phyloP scores from a whole-genome alignment of 2,797 vertebrate genomes.

The Miichthys miiuy region DNA sequence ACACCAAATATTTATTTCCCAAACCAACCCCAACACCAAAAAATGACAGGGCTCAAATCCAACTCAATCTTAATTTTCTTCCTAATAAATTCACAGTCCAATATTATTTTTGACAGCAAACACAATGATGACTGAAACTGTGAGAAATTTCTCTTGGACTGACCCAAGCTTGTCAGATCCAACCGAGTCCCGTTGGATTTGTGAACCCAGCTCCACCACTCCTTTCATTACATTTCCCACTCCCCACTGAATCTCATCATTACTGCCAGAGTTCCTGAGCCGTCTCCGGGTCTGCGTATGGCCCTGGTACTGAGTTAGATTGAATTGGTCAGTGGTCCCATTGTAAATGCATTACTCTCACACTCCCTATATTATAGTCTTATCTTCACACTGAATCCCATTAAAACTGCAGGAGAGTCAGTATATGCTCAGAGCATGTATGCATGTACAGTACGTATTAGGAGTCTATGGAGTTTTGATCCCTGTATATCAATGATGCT shows the following conservation, averaged over 20 bases:
- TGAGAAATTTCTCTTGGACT: conserved; percentile 52
- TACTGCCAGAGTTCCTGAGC: conserved; percentile 74
- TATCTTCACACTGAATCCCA: conserved; percentile 76
- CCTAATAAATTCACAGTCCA: conserved; percentile 33
- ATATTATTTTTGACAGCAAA: conserved; percentile 36
- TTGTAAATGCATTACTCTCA: conserved; percentile 86
- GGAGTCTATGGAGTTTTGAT: conserved; percentile 28
- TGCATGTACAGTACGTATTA: conserved; percentile 40
- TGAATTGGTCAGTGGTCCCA: conserved; percentile 84
- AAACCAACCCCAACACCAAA: conserved; percentile 29
- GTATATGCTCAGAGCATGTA: conserved; percentile 46
- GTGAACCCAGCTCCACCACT: conserved; percentile 60
- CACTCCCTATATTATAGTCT: conserved; percentile 77
- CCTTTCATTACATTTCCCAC: conserved; percentile 79
- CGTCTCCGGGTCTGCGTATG: conserved; percentile 64
- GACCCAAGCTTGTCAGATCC: conserved; percentile 62
- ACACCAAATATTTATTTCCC: conserved; percentile 30
- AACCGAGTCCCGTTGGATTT: conserved; percentile 63
- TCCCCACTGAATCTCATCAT: conserved; percentile 81
- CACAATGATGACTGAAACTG: conserved; percentile 19
- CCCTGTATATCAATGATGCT: conserved; percentile 26
- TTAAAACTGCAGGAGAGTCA: conserved; percentile 66
- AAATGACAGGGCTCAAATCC: conserved; percentile 4
- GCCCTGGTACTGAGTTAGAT: conserved; percentile 75
- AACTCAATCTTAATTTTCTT: conserved; percentile 34